Percentiles rank a stretch among this genome's conserved stretches.
phyloP scores from a whole-genome alignment of 2,113 vertebrate species.

The Cyphomyrus discorhynchus region DNA sequence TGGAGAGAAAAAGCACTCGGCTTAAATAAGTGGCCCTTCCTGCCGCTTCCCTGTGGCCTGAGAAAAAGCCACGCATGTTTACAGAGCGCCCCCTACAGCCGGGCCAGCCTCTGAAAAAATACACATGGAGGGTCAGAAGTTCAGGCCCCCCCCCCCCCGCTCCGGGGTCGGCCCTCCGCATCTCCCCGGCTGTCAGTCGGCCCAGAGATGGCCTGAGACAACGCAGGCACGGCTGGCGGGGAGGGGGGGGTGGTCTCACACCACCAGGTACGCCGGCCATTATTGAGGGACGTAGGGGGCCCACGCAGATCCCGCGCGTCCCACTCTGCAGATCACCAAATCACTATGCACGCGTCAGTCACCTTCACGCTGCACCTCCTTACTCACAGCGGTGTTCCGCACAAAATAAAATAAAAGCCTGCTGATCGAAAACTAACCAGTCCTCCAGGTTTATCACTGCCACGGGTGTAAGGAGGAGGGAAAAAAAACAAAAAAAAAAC shows the following conservation, averaged over 20 bases:
- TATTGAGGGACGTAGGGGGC: not conserved
- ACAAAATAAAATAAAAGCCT: not conserved
- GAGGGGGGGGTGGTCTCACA: not conserved
- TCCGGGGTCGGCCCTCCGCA: conserved; percentile 48
- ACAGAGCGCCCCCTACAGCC: conserved; percentile 38
- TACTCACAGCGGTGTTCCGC: not conserved
- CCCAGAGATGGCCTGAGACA: conserved; percentile 30
- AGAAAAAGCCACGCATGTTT: conserved; percentile 50
- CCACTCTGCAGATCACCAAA: not conserved
- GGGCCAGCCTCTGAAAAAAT: conserved; percentile 48
- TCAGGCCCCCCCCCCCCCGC: conserved; percentile 44
- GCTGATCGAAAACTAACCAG: not conserved
- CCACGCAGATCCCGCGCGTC: not conserved
- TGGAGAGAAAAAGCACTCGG: not conserved
- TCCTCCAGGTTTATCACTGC: not conserved
- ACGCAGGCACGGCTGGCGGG: not conserved
- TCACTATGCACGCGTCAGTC: not conserved
- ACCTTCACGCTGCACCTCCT: not conserved
- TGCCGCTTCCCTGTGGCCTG: conserved; percentile 33
- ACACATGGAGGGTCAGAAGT: conserved; percentile 56
- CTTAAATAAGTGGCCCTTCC: conserved; percentile 44
- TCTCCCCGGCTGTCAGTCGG: conserved; percentile 51
- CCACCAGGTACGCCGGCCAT: not conserved
- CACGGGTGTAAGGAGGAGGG: not conserved
- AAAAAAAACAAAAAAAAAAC: not conserved